Percentiles rank a stretch among this genome's conserved stretches.
Evolutionary conservation across 2,113 vertebrate species (phyloP).

Genomic region (Nesoenas mayeri): DNA sequence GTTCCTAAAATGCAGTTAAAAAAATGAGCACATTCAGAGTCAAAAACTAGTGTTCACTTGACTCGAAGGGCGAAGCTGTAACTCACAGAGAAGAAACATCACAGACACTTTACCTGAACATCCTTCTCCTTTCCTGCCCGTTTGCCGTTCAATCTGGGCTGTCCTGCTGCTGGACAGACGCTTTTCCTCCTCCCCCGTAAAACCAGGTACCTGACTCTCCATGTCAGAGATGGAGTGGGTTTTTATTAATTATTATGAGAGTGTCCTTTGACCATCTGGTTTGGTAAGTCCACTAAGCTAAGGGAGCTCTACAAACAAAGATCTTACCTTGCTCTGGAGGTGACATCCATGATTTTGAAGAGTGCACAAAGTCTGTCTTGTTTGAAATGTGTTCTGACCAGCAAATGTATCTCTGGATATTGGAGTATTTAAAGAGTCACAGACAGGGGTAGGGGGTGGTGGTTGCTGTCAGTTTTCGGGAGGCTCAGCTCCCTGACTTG

Average conservation of each 20-base stretch:
- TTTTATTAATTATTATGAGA: background rate
- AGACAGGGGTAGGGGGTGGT: background rate
- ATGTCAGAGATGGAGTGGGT: background rate
- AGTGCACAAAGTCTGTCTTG: background rate
- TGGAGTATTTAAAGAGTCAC: background rate
- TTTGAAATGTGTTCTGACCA: background rate
- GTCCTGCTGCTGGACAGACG: fast-evolving
- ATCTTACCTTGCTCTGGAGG: background rate
- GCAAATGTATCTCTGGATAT: background rate
- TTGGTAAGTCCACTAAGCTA: background rate
- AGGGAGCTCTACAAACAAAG: background rate
- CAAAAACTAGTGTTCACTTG: background rate
- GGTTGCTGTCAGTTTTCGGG: background rate
- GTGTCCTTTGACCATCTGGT: background rate
- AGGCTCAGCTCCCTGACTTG: background rate
- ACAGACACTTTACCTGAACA: background rate
- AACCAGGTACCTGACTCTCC: background rate
- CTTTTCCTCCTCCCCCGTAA: background rate
- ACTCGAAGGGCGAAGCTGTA: background rate
- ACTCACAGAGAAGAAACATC: background rate
- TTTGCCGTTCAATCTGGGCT: background rate
- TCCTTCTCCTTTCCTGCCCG: background rate
- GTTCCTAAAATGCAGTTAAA: background rate
- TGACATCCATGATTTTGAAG: background rate
- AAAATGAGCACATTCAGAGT: background rate